phyloP scores from a whole-genome alignment of 2,113 vertebrate species.

The Rhea pennata region DNA sequence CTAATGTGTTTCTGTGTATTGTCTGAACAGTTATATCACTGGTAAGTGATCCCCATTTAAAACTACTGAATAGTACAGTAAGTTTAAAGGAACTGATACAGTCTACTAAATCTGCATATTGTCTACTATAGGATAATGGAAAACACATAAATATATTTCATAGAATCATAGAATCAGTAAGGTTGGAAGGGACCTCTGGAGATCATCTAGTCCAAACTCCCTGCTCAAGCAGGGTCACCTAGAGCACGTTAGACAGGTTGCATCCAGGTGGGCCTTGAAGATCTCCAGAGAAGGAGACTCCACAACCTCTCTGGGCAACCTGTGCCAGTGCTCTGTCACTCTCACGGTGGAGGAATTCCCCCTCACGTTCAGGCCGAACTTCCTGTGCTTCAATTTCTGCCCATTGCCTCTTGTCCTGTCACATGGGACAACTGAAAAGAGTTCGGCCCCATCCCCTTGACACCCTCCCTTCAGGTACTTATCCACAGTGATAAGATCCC shows the following conservation, averaged over 20 bases:
- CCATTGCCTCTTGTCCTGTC: too few species aligned
- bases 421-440: too few species aligned
- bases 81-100: not conserved
- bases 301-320: not conserved
- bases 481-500: too few species aligned
- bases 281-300: not conserved
- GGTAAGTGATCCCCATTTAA: not conserved
- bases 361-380: too few species aligned
- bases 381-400: too few species aligned
- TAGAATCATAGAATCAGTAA: not conserved
- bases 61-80: not conserved
- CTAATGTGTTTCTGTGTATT: not conserved
- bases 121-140: not conserved
- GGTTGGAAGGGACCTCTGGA: not conserved
- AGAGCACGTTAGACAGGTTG: not conserved
- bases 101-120: not conserved
- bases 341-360: too few species aligned
- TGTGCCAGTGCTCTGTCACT: not conserved
- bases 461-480: too few species aligned
- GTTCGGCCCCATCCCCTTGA: too few species aligned
- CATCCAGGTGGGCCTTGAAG: not conserved
- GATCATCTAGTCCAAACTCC: not conserved
- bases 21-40: not conserved
- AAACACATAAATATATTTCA: not conserved
- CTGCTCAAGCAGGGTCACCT: not conserved